phyloP scores from a whole-genome alignment of 2,888 invertebrate genomes.

The Terebella lapidaria region DNA sequence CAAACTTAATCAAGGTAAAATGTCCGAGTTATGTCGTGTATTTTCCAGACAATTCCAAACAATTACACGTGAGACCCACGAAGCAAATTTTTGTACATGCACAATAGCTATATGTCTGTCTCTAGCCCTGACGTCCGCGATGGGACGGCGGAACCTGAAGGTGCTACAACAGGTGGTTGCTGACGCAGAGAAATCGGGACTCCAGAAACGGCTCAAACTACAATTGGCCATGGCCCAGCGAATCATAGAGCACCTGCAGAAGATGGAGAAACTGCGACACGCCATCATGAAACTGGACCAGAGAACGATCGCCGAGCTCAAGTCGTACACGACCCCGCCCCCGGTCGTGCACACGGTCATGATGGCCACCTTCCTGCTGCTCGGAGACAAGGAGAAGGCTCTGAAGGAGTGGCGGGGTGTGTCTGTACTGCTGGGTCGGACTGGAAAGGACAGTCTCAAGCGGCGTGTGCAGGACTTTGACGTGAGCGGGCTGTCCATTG shows the following conservation, averaged over 20 bases:
- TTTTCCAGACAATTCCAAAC: too few relatives aligned
- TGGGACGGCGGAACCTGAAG: constrained; percentile 13
- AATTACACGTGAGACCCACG: too few relatives aligned
- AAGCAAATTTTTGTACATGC: too few relatives aligned
- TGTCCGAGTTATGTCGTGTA: too few relatives aligned
- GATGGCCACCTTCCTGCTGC: constrained; percentile 40
- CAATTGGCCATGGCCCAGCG: constrained; percentile 16
- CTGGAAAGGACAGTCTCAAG: constrained; percentile 29
- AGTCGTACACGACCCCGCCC: constrained; percentile 42
- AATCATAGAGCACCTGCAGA: constrained; percentile 14
- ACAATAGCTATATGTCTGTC: too few relatives aligned
- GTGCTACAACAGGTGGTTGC: constrained; percentile 10
- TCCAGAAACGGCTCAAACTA: constrained; percentile 11
- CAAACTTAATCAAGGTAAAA: constrained; percentile 10
- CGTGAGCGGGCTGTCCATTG: constrained; percentile 17
- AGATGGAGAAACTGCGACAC: constrained; percentile 25
- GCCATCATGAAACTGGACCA: constrained; percentile 42
- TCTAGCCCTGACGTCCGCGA: constrained; percentile 13
- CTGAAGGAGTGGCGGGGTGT: constrained; percentile 34
- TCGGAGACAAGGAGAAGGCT: constrained; percentile 29
- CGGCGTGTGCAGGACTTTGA: constrained; percentile 23
- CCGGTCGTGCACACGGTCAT: constrained; percentile 40
- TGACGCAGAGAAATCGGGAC: constrained; percentile 6
- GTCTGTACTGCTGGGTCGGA: constrained; percentile 29
- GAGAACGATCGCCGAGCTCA: constrained; percentile 45